Evolutionary conservation across 2,113 vertebrate genomes (phyloP), one percentile per base, ranked within the genome.

Genomic region (Scomber scombrus): DNA sequence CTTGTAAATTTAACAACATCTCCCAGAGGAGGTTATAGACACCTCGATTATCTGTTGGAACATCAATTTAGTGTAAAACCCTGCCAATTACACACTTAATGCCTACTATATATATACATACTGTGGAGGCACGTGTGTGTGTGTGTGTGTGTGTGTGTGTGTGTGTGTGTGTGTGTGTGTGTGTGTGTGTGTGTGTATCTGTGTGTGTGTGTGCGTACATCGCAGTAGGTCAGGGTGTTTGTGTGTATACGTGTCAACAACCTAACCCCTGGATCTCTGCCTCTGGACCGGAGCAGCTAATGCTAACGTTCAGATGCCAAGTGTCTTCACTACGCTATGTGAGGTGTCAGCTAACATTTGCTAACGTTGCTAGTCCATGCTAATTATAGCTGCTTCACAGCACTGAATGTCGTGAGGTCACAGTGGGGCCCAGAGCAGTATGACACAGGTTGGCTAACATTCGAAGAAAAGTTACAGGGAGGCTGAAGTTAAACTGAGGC

Each of bases 331-430:
- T 84, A 88, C 63, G 57, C 75, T 87, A 69, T 79, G 70, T 19
- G 76, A 78, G 78, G 87, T 88, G 82, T 92, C 90, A 72, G 80
- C 81, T 89, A 87, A 85, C 88, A 80, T 86, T 71, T 81, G 76
- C 88, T 81, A 89, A 73, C 79, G 40, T 58, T 64, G 78, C 87
- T 78, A 47, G 5, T 84, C 55, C 8, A 4, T 0, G 57, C 85
- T 95, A 94, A 91, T 91, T 93, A 88, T 94, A 94, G 89, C 78
- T 43, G 64, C 49, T 88, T 84, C 52, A 79, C 83, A 68, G 90
- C 85, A 52, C 63, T 64, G 79, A 85, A 87, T 88, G 89, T 78
- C 26, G 71, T 18, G n/a, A 64, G 85, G 84, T 85, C 69, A 75
- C 77, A 74, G 86, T 31, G 63, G 80, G 82, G 56, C 68, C 78